Conservation (phyloP, 1,140 invertebrate species). For the Sinonovacula constricta region DNA sequence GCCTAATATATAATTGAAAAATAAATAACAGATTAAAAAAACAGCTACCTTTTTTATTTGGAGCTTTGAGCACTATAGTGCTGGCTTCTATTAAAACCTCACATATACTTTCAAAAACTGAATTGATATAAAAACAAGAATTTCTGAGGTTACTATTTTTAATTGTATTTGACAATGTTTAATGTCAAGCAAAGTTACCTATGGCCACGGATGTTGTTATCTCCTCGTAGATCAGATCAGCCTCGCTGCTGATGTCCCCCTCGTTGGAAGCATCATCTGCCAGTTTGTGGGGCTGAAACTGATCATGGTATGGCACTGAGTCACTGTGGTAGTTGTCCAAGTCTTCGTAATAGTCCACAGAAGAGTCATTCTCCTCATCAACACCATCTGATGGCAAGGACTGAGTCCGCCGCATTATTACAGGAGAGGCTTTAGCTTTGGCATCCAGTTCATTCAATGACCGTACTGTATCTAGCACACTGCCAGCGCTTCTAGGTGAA, state of each 20-base stretch:
- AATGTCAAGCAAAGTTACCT: no score
- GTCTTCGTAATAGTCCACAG: slow-evolving; percentile 21
- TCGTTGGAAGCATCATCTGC: slow-evolving; percentile 44
- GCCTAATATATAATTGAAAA: no score
- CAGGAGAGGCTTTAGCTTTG: slow-evolving; percentile 31
- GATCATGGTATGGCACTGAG: not conserved
- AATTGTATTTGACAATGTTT: no score
- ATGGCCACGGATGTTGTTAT: slow-evolving; percentile 19
- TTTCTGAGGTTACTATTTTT: no score
- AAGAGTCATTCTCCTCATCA: slow-evolving; percentile 24
- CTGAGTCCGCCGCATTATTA: slow-evolving; percentile 15
- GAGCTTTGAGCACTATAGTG: no score
- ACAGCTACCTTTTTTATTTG: no score
- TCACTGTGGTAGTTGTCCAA: not conserved
- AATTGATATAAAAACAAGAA: no score
- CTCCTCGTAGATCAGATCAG: slow-evolving; percentile 48
- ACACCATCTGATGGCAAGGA: slow-evolving; percentile 35
- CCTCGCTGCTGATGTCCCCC: slow-evolving; percentile 51
- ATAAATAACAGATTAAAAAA: no score
- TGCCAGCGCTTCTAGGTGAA: slow-evolving; percentile 21
- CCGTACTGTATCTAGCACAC: slow-evolving; percentile 29
- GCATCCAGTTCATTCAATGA: slow-evolving; percentile 42
- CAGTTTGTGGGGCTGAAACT: not conserved
- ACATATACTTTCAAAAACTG: no score
- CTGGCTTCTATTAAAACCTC: no score